A percentile compares a stretch with the other conserved stretches of the same genome.
Evolutionary conservation across 1,140 invertebrate genomes (phyloP).

Genomic region (Nymphalis io): DNA sequence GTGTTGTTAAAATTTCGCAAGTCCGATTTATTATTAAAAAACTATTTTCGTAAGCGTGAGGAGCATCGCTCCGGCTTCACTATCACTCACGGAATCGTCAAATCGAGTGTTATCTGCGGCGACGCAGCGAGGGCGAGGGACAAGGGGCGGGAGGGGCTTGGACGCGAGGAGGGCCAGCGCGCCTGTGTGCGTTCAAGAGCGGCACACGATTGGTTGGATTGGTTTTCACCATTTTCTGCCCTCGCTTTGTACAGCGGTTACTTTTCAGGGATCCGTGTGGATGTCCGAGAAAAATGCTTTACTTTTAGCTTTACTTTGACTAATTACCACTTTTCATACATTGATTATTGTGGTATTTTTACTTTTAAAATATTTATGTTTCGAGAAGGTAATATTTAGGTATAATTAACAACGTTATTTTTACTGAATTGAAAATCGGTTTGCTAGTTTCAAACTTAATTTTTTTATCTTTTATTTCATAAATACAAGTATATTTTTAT

Average conservation of each 20-base stretch:
- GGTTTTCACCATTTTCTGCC: conserved; percentile 42
- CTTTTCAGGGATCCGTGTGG: conserved; percentile 20
- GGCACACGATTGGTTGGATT: conserved; percentile 32
- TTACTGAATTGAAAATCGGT: too few relatives aligned
- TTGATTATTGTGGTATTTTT: neutral
- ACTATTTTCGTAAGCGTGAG: conserved; percentile 12
- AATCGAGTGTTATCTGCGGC: conserved; percentile 45
- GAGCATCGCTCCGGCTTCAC: conserved; percentile 42
- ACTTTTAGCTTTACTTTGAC: neutral
- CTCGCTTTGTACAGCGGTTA: conserved; percentile 1
- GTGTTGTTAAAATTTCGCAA: conserved; percentile 8
- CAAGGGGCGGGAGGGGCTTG: neutral
- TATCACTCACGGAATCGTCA: conserved; percentile 48
- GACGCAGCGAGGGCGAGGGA: conserved; percentile 23
- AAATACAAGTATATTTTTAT: conserved; percentile 6
- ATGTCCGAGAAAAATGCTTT: too few relatives aligned
- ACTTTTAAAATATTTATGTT: too few relatives aligned
- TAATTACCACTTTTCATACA: neutral
- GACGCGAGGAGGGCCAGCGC: conserved; percentile 3
- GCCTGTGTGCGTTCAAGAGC: neutral
- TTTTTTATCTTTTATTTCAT: neutral
- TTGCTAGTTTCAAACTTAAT: neutral
- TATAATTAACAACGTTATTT: too few relatives aligned
- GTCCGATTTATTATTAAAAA: neutral
- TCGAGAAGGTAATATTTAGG: too few relatives aligned